phyloP scores from a whole-genome alignment of 1,140 invertebrate genomes.

The Apocrypta bakeri region DNA sequence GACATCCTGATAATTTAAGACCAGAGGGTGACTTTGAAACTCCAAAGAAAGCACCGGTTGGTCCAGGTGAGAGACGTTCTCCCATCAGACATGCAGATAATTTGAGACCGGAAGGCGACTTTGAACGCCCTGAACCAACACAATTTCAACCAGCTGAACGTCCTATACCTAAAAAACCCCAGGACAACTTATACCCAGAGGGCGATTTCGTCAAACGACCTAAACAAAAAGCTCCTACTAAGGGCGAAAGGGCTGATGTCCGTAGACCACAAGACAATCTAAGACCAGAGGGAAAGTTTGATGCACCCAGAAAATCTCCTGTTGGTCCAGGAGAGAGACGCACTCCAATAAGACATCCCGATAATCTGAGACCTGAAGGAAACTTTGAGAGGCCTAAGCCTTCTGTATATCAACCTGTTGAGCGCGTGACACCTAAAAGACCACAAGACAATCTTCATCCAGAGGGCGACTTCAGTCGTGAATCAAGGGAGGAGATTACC shows the following conservation, averaged over 20 bases:
- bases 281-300: constrained; percentile 71
- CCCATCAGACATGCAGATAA: constrained; percentile 76
- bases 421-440: constrained; percentile 60
- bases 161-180: constrained; percentile 63
- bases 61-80: constrained; percentile 65
- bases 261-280: constrained; percentile 74
- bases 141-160: constrained; percentile 70
- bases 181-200: constrained; percentile 73
- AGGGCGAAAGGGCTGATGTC: constrained; percentile 58
- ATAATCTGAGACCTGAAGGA: constrained; percentile 74
- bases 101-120: constrained; percentile 74
- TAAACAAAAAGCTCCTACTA: constrained; percentile 60
- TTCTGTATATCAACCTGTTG: constrained; percentile 65
- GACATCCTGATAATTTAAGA: constrained; percentile 76
- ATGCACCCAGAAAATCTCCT: constrained; percentile 63
- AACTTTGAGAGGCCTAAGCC: constrained; percentile 73
- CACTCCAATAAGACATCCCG: constrained; percentile 66
- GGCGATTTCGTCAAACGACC: constrained; percentile 74
- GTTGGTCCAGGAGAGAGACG: constrained; percentile 60
- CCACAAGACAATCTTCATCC: constrained; percentile 74
- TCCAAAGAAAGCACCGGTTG: constrained; percentile 62
- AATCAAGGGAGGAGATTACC: constrained; percentile 75
- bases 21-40: constrained; percentile 79
- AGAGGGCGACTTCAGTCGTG: constrained; percentile 72
- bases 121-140: constrained; percentile 72